phyloP scores from a whole-genome alignment of 92 coral and sea anemone genomes.

The Porites cylindrica region DNA sequence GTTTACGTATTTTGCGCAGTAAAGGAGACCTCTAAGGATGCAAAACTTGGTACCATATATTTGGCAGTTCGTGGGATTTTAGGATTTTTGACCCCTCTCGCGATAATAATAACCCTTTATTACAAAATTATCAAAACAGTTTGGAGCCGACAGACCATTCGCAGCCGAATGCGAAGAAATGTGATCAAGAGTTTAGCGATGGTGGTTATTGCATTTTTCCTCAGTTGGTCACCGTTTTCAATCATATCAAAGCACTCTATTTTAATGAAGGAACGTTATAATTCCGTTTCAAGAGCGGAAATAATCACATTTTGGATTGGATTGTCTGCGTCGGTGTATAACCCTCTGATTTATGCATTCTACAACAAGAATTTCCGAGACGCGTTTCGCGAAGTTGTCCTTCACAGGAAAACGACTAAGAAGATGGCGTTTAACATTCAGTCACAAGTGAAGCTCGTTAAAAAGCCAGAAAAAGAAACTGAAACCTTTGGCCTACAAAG shows the following conservation, averaged over 20 bases:
- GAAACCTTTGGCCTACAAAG: background rate
- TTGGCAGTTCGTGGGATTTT: slow-evolving; percentile 61
- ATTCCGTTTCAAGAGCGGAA: slow-evolving; percentile 55
- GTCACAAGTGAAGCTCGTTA: background rate
- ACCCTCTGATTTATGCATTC: slow-evolving; percentile 82
- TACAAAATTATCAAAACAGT: slow-evolving; percentile 71
- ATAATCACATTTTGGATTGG: slow-evolving; percentile 87
- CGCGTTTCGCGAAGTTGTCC: slow-evolving; percentile 69
- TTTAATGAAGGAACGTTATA: slow-evolving; percentile 29
- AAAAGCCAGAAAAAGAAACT: background rate
- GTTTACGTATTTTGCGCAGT: slow-evolving; percentile 67
- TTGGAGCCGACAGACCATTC: slow-evolving; percentile 59
- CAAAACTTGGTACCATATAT: slow-evolving; percentile 55
- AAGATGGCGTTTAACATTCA: background rate
- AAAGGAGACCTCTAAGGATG: slow-evolving; percentile 57
- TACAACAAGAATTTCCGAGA: slow-evolving; percentile 84
- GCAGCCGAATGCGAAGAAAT: slow-evolving; percentile 62
- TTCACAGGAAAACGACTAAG: slow-evolving; percentile 24
- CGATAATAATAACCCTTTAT: slow-evolving; percentile 53
- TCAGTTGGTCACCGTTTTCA: slow-evolving; percentile 88
- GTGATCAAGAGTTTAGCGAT: slow-evolving; percentile 69
- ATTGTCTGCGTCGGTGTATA: slow-evolving; percentile 78
- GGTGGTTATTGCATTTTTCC: slow-evolving; percentile 77
- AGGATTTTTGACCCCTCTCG: slow-evolving; percentile 65
- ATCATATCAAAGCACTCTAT: slow-evolving; percentile 62